Evolutionary conservation across 1,140 invertebrate species (phyloP).

Genomic region (Formica selysi): DNA sequence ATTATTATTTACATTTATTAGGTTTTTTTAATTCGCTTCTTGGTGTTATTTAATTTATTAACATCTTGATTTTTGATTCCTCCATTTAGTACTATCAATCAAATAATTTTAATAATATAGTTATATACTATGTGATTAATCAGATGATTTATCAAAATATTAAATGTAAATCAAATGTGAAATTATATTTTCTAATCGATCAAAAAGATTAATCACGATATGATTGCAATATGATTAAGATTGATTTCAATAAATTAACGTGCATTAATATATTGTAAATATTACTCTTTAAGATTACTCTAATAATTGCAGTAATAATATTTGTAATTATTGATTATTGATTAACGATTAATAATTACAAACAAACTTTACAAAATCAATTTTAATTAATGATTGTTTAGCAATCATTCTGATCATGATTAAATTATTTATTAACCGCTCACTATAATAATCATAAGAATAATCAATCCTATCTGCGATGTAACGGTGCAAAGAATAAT

Average conservation of each 20-base stretch:
- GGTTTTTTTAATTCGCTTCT: background rate
- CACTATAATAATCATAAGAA: background rate
- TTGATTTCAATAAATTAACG: slow-evolving; percentile 3
- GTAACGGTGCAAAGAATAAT: slow-evolving; percentile 6
- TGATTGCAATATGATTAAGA: background rate
- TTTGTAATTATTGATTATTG: background rate
- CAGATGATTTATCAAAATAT: background rate
- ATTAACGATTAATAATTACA: background rate
- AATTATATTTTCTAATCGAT: background rate
- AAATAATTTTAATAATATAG: background rate
- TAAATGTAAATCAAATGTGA: background rate
- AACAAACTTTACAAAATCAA: background rate
- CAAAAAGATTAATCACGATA: background rate
- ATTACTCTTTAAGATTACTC: background rate
- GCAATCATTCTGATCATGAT: background rate
- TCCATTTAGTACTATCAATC: background rate
- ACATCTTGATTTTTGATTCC: background rate
- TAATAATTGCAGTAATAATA: background rate
- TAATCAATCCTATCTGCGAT: background rate
- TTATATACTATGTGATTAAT: background rate
- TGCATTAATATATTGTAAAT: background rate
- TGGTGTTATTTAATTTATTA: background rate
- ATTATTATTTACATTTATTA: background rate
- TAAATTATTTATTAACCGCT: background rate
- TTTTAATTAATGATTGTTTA: background rate